Base-by-base conservation (phyloP, 2,888 invertebrate genomes). In the Agrochola lota region DNA sequence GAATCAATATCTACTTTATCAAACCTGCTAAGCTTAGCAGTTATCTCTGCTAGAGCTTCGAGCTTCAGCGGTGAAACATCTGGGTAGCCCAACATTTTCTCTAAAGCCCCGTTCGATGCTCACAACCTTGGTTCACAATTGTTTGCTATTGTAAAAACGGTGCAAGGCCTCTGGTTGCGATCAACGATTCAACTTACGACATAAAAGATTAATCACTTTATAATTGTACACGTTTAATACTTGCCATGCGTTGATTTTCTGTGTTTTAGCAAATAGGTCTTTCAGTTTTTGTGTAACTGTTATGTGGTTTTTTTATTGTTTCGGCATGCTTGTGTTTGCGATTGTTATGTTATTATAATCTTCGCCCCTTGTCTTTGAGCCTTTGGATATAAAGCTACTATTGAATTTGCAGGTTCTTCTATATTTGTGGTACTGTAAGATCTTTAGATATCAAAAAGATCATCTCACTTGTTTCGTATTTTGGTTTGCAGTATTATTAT, bases 151-250 rank as follows among this genome's bases (percentile, higher is more conserved):
- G 74, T 85, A 87, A 83, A 86, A 87, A 87, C 82, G 46, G 66
- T 64, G 77, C 85, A 77, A 82, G 85, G 87, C 80, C 83, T 87
- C 83, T 67, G 46, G 77, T 73, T 46, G 77, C 69, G 77, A 77
- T 80, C 71, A 82, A 74, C 74, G 77, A 82, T 83, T 80, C 74
- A 85, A 74, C 75, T 78, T 83, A 87, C 85, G 82, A 73, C 82
- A 80, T 85, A 40, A 69, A 76, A 77, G 77, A 87, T 86, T 87
- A 85, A 85, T 86, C 87, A 85, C 83, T 83, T 80, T 85, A 76
- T 86, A 80, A 80, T 86, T 80, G 84, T 83, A 80, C 71, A 62
- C 66, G 74, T 80, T 85, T 79, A 86, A 72, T 71, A 70, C 72
- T 59, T 40, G 57, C 62, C 20, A 81, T 85, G 49, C 72, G 85